Base-by-base conservation (phyloP, 2,888 invertebrate species). In the Brachylomia viminalis region DNA sequence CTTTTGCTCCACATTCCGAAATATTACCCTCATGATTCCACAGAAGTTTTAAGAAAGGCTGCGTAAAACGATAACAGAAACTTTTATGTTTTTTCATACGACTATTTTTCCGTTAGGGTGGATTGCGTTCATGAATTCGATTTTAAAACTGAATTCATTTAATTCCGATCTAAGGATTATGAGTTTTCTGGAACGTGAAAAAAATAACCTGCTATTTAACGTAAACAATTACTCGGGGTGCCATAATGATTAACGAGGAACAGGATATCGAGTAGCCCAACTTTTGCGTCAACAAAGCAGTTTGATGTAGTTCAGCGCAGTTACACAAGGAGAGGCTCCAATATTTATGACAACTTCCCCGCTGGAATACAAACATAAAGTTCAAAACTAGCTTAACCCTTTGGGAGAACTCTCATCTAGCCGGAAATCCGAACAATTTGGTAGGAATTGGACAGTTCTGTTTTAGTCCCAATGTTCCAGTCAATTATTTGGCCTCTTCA, bases 341-440 rank as follows among this genome's bases (percentile, higher is more conserved):
- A 95, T 95, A 95, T 95, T 95, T 95, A 95, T 95, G 94, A 94
- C 94, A 92, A 94, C 91, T 93, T 92, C 90, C 91, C 89, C 86
- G 88, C 89, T 90, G 91, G 91, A 94, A 94, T 94, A 92, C 93
- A 93, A 95, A 95, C 93, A 93, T 93, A 90, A 93, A 95, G 92
- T 94, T 94, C 90, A 91, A 89, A 94, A 95, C 94, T 93, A 92
- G 93, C 94, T 93, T 90, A 92, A 93, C 93, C 94, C 94, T 94
- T 93, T 88, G 91, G 88, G 92, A 90, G 90, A 92, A 90, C 90
- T 93, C 92, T 91, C 91, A 90, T 92, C 92, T 89, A 88, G 89
- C 89, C 91, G 94, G 94, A 94, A 93, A 94, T 94, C 92, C 91
- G 90, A 92, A 92, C 91, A 92, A 94, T 94, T 94, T 92, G 90